A percentile compares a stretch with the other conserved stretches of the same genome.
These are phyloP conservation scores for Tetragnatha montana DNA, from an alignment of 2,888 invertebrate species.

Conservation along the genomic window DNA sequence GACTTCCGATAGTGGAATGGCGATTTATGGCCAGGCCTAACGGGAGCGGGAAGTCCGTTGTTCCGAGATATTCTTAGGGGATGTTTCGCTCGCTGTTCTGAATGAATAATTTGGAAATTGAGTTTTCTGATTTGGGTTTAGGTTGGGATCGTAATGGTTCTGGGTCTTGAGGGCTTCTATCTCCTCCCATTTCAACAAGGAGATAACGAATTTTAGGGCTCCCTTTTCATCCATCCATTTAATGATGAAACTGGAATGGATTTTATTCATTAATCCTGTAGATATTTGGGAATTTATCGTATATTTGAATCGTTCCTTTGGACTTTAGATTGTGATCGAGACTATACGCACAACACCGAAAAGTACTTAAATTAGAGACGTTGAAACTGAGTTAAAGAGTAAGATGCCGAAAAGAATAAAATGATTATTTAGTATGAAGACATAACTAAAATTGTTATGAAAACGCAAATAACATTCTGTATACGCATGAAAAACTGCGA, in stretches of 20 bases:
- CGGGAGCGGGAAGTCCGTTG: not conserved
- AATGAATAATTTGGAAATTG: not conserved
- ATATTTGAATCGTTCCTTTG: too few relatives aligned
- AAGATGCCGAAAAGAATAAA: too few relatives aligned
- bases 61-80: not conserved
- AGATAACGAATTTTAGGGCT: not conserved
- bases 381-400: too few relatives aligned
- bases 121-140: constrained; percentile 12
- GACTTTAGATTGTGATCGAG: too few relatives aligned
- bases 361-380: too few relatives aligned
- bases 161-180: not conserved
- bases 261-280: too few relatives aligned
- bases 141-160: not conserved
- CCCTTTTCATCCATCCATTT: not conserved
- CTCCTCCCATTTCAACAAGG: not conserved
- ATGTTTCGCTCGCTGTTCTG: not conserved
- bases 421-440: too few relatives aligned
- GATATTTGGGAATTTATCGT: too few relatives aligned
- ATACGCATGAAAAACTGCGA: too few relatives aligned
- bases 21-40: not conserved
- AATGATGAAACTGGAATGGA: not conserved
- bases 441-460: too few relatives aligned
- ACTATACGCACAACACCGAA: too few relatives aligned
- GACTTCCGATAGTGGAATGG: constrained; percentile 4
- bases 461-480: too few relatives aligned